Evolutionary conservation across 2,797 vertebrate genomes (phyloP).

Genomic region (Rhynchonycteris naso): DNA sequence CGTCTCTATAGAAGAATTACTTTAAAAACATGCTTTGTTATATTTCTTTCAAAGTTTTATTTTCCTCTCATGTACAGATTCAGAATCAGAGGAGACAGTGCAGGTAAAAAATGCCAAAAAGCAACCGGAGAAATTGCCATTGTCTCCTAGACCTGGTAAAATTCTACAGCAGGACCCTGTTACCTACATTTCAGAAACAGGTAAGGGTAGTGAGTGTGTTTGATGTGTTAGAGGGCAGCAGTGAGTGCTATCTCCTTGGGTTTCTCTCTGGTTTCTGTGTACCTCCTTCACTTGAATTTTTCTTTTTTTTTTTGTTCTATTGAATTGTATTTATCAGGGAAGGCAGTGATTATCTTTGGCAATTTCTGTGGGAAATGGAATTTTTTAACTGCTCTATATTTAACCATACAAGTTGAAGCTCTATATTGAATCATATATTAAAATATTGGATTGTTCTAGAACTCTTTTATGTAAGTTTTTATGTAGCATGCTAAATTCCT

Average conservation of each 20-base stretch:
- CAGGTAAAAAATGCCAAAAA: constrained; percentile 86
- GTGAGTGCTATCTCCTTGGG: neutral
- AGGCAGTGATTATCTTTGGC: neutral
- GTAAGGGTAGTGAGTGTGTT: constrained; percentile 83
- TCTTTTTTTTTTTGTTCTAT: neutral
- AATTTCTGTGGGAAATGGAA: constrained; percentile 17
- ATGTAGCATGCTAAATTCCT: neutral
- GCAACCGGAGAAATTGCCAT: constrained; percentile 85
- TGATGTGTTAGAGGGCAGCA: neutral
- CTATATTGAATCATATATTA: constrained; percentile 24
- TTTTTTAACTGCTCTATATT: neutral
- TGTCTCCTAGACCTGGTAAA: constrained; percentile 80
- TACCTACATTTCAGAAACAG: constrained; percentile 95
- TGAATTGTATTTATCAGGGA: constrained; percentile 7
- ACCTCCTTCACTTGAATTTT: neutral
- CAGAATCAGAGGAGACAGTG: constrained; percentile 88
- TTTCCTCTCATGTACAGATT: constrained; percentile 87
- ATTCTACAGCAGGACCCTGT: constrained; percentile 90
- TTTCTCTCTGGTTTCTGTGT: neutral
- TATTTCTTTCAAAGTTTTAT: constrained; percentile 52
- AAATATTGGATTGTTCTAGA: constrained; percentile 14
- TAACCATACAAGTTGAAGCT: neutral
- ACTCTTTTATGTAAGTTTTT: neutral
- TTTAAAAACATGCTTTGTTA: neutral
- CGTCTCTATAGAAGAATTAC: neutral